phyloP scores from a whole-genome alignment of 2,888 invertebrate species.

The Nasonovia ribisnigri region DNA sequence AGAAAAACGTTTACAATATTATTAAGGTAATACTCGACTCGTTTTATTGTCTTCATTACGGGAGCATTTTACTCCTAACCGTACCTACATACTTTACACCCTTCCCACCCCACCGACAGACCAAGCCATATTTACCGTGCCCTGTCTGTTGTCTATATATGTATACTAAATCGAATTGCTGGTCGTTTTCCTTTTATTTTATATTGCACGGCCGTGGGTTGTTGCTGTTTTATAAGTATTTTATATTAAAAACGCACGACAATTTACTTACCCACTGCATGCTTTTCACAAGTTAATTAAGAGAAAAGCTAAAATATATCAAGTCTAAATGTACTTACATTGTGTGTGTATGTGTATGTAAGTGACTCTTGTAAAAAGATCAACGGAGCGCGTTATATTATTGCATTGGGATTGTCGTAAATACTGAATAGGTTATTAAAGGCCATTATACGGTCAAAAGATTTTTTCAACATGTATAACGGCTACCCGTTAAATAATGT shows the following conservation, averaged over 20 bases:
- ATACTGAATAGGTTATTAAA: not conserved
- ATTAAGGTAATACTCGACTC: conserved; percentile 61
- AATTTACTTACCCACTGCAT: conserved; percentile 3
- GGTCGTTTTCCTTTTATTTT: conserved; percentile 49
- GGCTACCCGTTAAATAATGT: not conserved
- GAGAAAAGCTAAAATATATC: conserved; percentile 16
- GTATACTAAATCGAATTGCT: conserved; percentile 49
- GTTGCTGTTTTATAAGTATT: conserved; percentile 47
- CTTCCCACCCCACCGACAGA: not conserved
- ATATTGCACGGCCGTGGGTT: conserved; percentile 19
- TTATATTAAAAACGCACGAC: conserved; percentile 58
- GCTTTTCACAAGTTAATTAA: conserved; percentile 40
- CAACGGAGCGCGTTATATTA: not conserved
- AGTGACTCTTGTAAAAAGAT: not conserved
- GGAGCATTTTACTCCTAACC: conserved; percentile 19
- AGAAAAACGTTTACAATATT: conserved; percentile 61
- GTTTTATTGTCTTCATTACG: conserved; percentile 64
- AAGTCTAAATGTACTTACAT: not conserved
- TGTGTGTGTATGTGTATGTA: not conserved
- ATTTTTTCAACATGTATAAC: not conserved
- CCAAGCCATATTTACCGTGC: conserved; percentile 34
- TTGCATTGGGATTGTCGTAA: not conserved
- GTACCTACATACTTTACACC: not conserved
- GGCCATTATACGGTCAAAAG: not conserved
- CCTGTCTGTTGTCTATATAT: not conserved